Evolutionary conservation across 2,888 invertebrate genomes (phyloP), one percentile per base, ranked within the genome.

Genomic region (Sympetrum striolatum): DNA sequence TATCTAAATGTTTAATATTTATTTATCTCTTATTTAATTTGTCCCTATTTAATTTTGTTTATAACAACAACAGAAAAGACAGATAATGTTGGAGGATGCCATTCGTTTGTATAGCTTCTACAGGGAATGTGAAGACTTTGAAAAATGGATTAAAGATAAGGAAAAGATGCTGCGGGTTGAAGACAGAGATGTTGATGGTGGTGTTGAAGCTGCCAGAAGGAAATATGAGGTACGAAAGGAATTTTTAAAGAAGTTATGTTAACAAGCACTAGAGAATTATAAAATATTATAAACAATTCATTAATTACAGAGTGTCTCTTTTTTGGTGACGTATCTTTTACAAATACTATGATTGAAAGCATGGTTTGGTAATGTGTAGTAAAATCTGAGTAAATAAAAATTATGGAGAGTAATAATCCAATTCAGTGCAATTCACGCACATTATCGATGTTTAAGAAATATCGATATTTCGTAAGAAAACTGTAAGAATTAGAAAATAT

Each of bases 61-160:
- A 10, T 90, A 60, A 81, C 37, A 31, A 90, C 91, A 92, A 0
- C 95, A 96, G 92, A 96, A 96, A 39, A 96, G 99, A 0, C 97
- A 97, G 91, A 96, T 97, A 0, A 96, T 98, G 73, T 95, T 99
- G 6, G 98, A 98, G 92, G 99, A 99, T 93, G 97, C 99, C 0
- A 98, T 98, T 92, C 96, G 98, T 92, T 94, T 99, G 91, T 99
- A 97, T 94, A 97, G 97, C 90, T 99, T 99, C 95, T 98, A 98
- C 94, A 96, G 98, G 15, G 99, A 99, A 93, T 99, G 99, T 94
- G 99, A 99, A 93, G 98, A 98, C 94, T 99, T 99, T 93, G 99
- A 99, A 94, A 96, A 96, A 92, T 99, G 99, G 99, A 98, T 99
- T 94, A 97, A 97, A 92, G 99, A 99, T 92, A 98, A 98, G 94